phyloP scores from a whole-genome alignment of 2,888 invertebrate genomes.

The Strigamia transsilvanica region DNA sequence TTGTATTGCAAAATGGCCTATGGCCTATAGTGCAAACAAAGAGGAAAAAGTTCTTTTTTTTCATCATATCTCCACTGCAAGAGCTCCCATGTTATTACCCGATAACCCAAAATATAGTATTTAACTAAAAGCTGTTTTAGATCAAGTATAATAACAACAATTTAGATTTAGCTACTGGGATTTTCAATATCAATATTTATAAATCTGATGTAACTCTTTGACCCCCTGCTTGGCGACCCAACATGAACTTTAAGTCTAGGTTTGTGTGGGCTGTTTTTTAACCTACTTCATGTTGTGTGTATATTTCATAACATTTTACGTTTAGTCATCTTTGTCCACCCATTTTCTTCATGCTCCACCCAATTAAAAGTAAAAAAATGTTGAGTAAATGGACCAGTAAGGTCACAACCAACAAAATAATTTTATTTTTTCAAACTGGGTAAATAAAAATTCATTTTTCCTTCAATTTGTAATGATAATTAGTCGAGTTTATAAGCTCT shows the following conservation, averaged over 20 bases:
- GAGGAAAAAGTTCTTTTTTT: too few relatives aligned
- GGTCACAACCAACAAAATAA: neutral
- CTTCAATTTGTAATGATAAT: neutral
- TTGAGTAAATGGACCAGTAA: neutral
- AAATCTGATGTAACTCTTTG: slow-evolving; percentile 15
- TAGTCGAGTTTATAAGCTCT: neutral
- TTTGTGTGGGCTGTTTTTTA: slow-evolving; percentile 16
- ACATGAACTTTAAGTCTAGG: neutral
- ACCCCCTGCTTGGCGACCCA: neutral
- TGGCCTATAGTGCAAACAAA: too few relatives aligned
- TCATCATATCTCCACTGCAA: too few relatives aligned
- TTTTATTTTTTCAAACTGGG: neutral
- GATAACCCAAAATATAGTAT: neutral
- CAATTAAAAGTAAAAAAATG: neutral
- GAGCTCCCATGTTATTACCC: neutral
- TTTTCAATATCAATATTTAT: slow-evolving; percentile 16
- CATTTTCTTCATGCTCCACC: slow-evolving; percentile 9
- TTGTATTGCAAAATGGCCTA: too few relatives aligned
- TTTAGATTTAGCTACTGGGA: slow-evolving; percentile 8
- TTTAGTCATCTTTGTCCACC: slow-evolving; percentile 30
- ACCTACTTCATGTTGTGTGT: slow-evolving; percentile 31
- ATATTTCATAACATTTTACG: slow-evolving; percentile 31
- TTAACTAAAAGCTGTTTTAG: neutral
- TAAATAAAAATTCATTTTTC: neutral
- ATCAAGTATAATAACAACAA: neutral